A percentile compares a stretch with the other conserved stretches of the same genome.
Evolutionary conservation across 37 sponge, comb jelly and placozoan genomes (phyloP).

Genomic region (Sycon ciliatum): DNA sequence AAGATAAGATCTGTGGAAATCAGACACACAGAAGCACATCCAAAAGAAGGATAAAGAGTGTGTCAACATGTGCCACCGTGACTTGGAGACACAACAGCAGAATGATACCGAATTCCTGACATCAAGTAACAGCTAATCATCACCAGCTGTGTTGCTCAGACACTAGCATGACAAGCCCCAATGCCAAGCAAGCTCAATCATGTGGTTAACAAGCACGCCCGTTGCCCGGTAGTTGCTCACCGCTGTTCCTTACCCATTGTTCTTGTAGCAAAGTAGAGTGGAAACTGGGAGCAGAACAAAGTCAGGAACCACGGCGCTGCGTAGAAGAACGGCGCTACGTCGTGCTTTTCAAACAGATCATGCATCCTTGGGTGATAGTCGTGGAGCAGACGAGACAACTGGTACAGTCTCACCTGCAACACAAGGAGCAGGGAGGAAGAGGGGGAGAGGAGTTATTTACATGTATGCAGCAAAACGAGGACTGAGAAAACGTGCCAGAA

Average conservation of each 20-base stretch:
- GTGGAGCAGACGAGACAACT: conserved; percentile 68
- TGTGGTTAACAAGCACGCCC: not conserved
- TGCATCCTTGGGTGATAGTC: conserved; percentile 56
- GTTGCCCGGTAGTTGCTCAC: not conserved
- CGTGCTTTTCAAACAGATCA: conserved; percentile 46
- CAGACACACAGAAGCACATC: not conserved
- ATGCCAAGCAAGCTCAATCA: conserved; percentile 5
- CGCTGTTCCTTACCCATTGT: conserved; percentile 56
- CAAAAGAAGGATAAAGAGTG: not conserved
- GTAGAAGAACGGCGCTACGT: conserved; percentile 66
- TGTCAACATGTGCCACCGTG: not conserved
- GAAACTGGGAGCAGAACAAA: conserved; percentile 77
- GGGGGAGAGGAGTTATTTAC: no score
- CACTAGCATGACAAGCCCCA: conserved; percentile 13
- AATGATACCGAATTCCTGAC: not conserved
- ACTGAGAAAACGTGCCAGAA: no score
- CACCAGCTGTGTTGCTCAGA: not conserved
- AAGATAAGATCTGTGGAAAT: conserved; percentile 52
- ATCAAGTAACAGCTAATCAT: not conserved
- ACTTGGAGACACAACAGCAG: not conserved
- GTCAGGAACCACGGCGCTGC: conserved; percentile 90
- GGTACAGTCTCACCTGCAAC: conserved; percentile 61
- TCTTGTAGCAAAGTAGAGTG: conserved; percentile 58
- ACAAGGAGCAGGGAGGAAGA: no score
- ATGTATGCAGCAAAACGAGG: no score